Evolutionary conservation across 2,888 invertebrate genomes (phyloP).

Genomic region (Calliphora vomitoria): DNA sequence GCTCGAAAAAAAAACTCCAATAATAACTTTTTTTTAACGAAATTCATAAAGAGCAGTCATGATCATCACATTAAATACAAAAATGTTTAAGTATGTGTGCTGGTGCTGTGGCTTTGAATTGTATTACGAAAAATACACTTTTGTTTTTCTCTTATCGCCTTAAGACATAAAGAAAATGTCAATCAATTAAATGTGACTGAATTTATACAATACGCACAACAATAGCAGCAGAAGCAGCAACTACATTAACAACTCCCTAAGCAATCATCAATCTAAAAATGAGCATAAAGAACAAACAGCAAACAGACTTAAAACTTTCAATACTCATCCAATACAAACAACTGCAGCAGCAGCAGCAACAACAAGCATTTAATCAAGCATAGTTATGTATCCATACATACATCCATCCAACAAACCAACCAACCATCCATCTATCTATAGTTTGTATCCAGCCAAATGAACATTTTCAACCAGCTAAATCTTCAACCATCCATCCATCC

Average conservation of each 20-base stretch:
- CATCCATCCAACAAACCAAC: constrained; percentile 44
- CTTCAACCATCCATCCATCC: constrained; percentile 52
- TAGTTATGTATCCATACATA: constrained; percentile 54
- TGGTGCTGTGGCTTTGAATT: too few relatives aligned
- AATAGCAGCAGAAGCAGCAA: constrained; percentile 51
- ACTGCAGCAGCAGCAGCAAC: constrained; percentile 19
- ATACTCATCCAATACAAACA: constrained; percentile 34
- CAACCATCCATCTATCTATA: constrained; percentile 31
- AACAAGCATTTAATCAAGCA: constrained; percentile 70
- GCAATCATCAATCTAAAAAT: constrained; percentile 73
- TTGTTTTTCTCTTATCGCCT: constrained; percentile 68
- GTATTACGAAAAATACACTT: constrained; percentile 58
- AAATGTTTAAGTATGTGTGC: background rate
- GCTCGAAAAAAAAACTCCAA: background rate
- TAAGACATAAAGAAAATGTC: constrained; percentile 69
- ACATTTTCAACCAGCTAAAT: constrained; percentile 8
- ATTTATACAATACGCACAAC: constrained; percentile 61
- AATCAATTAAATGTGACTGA: constrained; percentile 73
- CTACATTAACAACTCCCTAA: constrained; percentile 72
- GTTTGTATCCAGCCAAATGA: background rate
- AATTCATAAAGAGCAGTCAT: constrained; percentile 28
- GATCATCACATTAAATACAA: constrained; percentile 35
- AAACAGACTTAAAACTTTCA: constrained; percentile 50
- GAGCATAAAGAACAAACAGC: constrained; percentile 62
- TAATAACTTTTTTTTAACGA: constrained; percentile 16